Percentiles rank a stretch among this genome's conserved stretches.
These are phyloP conservation scores for Drosophila pectinifera DNA, from an alignment of 1,140 invertebrate genomes.

Conservation along the genomic window DNA sequence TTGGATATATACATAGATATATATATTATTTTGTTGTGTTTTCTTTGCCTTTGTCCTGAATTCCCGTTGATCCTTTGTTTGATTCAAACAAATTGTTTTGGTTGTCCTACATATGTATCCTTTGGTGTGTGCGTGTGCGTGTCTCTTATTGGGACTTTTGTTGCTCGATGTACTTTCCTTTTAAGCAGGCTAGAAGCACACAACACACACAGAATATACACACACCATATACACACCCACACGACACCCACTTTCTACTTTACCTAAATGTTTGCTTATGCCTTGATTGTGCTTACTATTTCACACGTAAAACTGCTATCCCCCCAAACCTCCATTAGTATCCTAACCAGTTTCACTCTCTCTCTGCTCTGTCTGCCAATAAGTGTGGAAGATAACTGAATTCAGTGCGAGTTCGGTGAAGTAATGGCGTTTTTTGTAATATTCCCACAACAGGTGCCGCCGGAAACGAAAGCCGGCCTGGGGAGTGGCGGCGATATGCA, in stretches of 20 bases:
- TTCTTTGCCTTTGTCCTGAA: conserved; percentile 25
- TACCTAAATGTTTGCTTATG: conserved; percentile 80
- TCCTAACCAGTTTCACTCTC: conserved; percentile 18
- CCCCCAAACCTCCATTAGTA: conserved; percentile 19
- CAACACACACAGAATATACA: conserved; percentile 16
- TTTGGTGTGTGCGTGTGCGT: conserved; percentile 40
- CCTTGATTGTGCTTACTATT: conserved; percentile 66
- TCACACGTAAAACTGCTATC: conserved; percentile 34
- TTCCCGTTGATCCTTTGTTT: conserved; percentile 49
- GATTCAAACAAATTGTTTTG: conserved; percentile 61
- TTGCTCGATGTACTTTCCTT: conserved; percentile 43
- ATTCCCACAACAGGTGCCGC: conserved; percentile 86
- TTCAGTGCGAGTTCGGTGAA: conserved; percentile 40
- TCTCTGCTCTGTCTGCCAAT: conserved; percentile 29
- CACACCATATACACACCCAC: conserved; percentile 21
- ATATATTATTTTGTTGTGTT: conserved; percentile 30
- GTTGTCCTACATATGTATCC: conserved; percentile 50
- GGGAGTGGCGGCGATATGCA: conserved; percentile 87
- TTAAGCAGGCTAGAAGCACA: conserved; percentile 36
- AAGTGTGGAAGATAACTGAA: conserved; percentile 3
- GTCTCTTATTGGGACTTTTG: conserved; percentile 37
- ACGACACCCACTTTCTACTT: conserved; percentile 48
- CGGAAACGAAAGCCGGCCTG: conserved; percentile 90
- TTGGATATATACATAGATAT: conserved; percentile 25
- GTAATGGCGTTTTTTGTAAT: conserved; percentile 34